Conservation (phyloP, 2,113 vertebrate species). For the Isichthys henryi region DNA sequence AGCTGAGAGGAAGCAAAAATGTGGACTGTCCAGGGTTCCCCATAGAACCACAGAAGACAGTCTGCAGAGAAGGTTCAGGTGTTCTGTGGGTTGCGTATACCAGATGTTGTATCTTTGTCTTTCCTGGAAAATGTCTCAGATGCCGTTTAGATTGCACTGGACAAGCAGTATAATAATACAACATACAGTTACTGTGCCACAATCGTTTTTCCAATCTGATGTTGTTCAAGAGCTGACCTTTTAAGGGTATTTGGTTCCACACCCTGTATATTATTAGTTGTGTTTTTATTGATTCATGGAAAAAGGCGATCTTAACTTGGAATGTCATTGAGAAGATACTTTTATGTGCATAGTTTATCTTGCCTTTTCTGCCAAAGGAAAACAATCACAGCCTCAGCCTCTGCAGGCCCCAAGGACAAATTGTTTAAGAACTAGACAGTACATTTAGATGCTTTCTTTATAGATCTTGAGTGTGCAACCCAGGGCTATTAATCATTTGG, state of each 20-base stretch:
- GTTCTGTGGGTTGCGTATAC: neutral
- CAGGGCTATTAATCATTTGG: constrained; percentile 36
- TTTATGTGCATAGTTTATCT: neutral
- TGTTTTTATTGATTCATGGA: neutral
- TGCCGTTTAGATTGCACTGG: neutral
- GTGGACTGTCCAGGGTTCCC: no score
- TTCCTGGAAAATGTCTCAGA: neutral
- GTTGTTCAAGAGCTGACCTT: neutral
- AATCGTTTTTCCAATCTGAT: neutral
- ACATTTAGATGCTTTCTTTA: constrained; percentile 19
- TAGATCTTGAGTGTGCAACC: constrained; percentile 35
- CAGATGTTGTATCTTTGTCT: neutral
- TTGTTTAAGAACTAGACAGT: constrained; percentile 29
- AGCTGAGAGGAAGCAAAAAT: no score
- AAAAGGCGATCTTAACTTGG: constrained; percentile 17
- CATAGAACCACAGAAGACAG: neutral
- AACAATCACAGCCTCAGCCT: constrained; percentile 17
- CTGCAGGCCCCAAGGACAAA: constrained; percentile 29
- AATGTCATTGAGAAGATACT: constrained; percentile 18
- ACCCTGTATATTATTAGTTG: neutral
- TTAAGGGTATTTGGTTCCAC: neutral
- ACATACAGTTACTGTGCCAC: neutral
- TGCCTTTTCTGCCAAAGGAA: constrained; percentile 19
- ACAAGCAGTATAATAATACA: neutral
- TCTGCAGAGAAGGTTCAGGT: neutral